Conservation (phyloP, 2,113 vertebrate species). For the Trichechus manatus region DNA sequence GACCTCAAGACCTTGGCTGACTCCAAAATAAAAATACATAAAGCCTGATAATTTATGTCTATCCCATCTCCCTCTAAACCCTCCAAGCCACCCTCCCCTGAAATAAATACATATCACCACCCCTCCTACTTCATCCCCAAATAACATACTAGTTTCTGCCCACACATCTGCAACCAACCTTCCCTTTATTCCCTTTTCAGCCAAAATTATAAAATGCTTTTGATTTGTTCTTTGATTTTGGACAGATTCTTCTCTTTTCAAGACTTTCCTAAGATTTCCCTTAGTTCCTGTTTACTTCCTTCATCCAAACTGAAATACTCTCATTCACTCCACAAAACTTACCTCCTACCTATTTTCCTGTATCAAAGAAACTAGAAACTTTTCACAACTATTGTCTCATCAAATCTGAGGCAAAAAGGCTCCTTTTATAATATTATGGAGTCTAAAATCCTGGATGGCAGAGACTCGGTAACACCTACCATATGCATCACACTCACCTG, state of each 20-base stretch:
- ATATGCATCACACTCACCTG: neutral
- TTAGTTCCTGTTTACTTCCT: neutral
- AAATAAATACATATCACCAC: neutral
- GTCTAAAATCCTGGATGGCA: neutral
- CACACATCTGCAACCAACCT: no score
- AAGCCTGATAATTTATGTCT: neutral
- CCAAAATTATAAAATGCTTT: neutral
- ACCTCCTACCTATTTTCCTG: neutral
- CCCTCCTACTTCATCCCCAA: neutral
- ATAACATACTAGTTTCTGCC: neutral
- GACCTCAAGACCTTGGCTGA: neutral
- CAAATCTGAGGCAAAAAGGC: neutral
- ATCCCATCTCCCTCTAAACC: neutral
- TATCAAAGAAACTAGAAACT: neutral
- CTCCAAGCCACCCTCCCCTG: neutral
- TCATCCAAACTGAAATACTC: neutral
- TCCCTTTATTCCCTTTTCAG: no score
- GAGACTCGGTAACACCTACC: neutral
- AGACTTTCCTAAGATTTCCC: neutral
- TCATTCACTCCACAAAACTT: neutral
- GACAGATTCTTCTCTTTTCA: neutral
- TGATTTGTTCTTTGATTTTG: slow-evolving; percentile 25
- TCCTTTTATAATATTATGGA: neutral
- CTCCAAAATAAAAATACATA: neutral
- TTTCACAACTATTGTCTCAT: neutral